A percentile compares a stretch with the other conserved stretches of the same genome.
These are phyloP conservation scores for Lasioglossum morio DNA, from an alignment of 2,888 invertebrate species.

Conservation along the genomic window DNA sequence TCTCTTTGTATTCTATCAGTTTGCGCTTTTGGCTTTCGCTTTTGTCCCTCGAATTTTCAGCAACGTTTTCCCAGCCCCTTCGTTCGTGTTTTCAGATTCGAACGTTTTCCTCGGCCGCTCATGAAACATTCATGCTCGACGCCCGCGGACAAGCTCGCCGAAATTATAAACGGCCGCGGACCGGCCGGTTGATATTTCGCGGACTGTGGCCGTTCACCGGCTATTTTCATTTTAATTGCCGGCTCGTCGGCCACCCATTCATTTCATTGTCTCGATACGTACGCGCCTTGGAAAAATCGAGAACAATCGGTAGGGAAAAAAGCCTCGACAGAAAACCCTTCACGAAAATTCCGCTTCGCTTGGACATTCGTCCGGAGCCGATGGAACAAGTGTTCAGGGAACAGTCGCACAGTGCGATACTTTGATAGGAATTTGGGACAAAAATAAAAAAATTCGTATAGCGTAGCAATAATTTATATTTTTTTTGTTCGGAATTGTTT, in stretches of 20 bases:
- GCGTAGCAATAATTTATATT: no score
- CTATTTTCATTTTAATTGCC: constrained; percentile 61
- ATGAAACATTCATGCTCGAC: constrained; percentile 59
- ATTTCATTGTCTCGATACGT: constrained; percentile 33
- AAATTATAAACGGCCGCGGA: constrained; percentile 54
- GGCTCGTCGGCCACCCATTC: constrained; percentile 14
- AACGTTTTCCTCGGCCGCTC: constrained; percentile 39
- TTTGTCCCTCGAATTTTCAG: constrained; percentile 14
- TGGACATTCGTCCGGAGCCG: background rate
- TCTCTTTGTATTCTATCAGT: background rate
- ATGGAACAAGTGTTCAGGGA: background rate
- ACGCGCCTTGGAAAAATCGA: constrained; percentile 12
- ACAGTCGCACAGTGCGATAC: no score
- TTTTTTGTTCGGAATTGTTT: no score
- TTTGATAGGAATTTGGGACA: no score
- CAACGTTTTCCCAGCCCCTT: constrained; percentile 17
- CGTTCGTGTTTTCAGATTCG: constrained; percentile 40
- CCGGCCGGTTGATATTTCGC: constrained; percentile 39
- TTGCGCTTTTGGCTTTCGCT: background rate
- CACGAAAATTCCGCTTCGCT: background rate
- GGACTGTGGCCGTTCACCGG: background rate
- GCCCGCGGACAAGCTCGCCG: constrained; percentile 42
- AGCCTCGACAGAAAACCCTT: constrained; percentile 8
- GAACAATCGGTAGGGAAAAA: constrained; percentile 9
- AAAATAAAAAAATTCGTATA: no score